These are phyloP conservation scores for Labeo rohita DNA, from an alignment of 2,113 vertebrate species.

Conservation along the genomic window DNA sequence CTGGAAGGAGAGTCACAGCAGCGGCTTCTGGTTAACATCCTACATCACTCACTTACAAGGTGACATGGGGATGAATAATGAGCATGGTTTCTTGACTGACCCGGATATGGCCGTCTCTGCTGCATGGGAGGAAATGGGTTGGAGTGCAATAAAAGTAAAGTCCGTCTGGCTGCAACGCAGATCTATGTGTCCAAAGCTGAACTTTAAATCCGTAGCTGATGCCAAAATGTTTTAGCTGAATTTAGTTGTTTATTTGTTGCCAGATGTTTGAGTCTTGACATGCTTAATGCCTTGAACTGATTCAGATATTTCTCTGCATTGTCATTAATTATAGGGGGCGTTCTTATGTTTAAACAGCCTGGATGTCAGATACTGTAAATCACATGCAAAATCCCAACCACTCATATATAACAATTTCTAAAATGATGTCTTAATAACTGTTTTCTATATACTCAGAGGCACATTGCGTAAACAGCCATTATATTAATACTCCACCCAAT, in stretches of 20 bases:
- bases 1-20: not conserved
- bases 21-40: conserved; percentile 49
- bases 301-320: not conserved
- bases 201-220: not conserved
- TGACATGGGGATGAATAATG: conserved; percentile 49
- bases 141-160: not conserved
- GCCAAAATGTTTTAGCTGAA: not conserved
- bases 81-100: conserved; percentile 3
- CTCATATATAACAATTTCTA: not conserved
- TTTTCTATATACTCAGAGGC: not conserved
- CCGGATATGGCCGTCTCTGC: not conserved
- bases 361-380: not conserved
- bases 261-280: not conserved
- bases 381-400: not conserved
- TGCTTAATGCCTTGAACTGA: not conserved
- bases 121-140: not conserved
- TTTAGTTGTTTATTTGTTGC: not conserved
- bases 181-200: not conserved
- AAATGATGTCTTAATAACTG: too few relatives aligned
- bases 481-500: not conserved
- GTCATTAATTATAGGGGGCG: not conserved
- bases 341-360: not conserved
- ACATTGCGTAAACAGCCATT: not conserved
- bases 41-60: conserved; percentile 21
- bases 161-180: not conserved